phyloP scores from a whole-genome alignment of 2,113 vertebrate genomes.

The Plestiodon gilberti region DNA sequence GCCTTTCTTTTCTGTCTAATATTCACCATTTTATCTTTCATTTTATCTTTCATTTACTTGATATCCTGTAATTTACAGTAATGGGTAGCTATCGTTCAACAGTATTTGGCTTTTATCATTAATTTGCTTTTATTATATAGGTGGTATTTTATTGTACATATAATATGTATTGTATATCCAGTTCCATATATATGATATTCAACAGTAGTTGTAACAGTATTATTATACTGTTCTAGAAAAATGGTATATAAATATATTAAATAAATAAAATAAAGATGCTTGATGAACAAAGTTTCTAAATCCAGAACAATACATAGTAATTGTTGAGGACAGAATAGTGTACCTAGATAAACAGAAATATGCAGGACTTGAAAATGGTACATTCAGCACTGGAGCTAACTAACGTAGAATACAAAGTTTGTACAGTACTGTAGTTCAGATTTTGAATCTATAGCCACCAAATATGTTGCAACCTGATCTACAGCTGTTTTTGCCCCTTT shows the following conservation, averaged over 20 bases:
- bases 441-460: neutral
- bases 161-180: too few relatives aligned
- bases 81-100: rapidly evolving
- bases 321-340: neutral
- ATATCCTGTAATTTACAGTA: constrained; percentile 5
- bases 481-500: neutral
- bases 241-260: too few relatives aligned
- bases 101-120: neutral
- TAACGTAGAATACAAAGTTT: neutral
- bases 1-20: neutral
- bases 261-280: too few relatives aligned
- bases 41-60: neutral
- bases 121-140: neutral
- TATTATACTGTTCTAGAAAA: too few relatives aligned
- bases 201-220: too few relatives aligned
- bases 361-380: neutral
- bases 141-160: too few relatives aligned
- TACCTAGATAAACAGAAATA: neutral
- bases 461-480: neutral
- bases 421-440: too few relatives aligned
- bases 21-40: neutral
- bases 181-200: too few relatives aligned
- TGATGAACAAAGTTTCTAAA: constrained; percentile 3
- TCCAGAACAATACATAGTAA: constrained; percentile 12
- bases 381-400: neutral